These are phyloP conservation scores for Apamea crenata DNA, from an alignment of 2,888 invertebrate species.

Conservation along the genomic window DNA sequence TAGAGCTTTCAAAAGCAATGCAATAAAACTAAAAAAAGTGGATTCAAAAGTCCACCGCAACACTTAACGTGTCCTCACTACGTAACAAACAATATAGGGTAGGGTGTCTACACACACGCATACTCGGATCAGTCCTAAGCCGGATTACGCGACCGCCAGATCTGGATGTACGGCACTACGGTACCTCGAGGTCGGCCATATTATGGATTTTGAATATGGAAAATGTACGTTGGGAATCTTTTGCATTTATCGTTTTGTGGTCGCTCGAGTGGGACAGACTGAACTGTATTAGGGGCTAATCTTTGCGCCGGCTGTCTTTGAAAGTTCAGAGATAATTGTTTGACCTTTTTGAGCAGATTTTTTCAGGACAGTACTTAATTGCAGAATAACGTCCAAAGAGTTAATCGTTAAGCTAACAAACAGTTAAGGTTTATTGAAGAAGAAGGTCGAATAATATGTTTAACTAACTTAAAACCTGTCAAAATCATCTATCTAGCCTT, in stretches of 20 bases:
- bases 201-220: conserved; percentile 80
- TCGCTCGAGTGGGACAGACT: conserved; percentile 29
- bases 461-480: background rate
- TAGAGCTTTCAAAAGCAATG: background rate
- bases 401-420: too few species aligned
- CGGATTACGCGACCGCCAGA: conserved; percentile 87
- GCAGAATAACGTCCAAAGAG: background rate
- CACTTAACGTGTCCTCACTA: conserved; percentile 26
- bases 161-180: conserved; percentile 74
- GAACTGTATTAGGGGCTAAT: conserved; percentile 14
- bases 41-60: background rate
- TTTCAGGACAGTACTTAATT: background rate
- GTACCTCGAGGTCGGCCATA: conserved; percentile 80
- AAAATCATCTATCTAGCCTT: too few species aligned
- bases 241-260: conserved; percentile 60
- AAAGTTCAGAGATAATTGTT: background rate
- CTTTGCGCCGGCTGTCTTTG: background rate
- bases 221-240: conserved; percentile 66
- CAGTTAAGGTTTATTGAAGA: background rate
- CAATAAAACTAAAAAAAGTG: background rate
- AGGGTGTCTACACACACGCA: conserved; percentile 70
- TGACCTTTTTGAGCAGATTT: background rate
- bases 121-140: conserved; percentile 85
- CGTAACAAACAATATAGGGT: conserved; percentile 69
- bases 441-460: background rate